phyloP scores from a whole-genome alignment of 2,888 invertebrate species.

The Zygaena filipendulae region DNA sequence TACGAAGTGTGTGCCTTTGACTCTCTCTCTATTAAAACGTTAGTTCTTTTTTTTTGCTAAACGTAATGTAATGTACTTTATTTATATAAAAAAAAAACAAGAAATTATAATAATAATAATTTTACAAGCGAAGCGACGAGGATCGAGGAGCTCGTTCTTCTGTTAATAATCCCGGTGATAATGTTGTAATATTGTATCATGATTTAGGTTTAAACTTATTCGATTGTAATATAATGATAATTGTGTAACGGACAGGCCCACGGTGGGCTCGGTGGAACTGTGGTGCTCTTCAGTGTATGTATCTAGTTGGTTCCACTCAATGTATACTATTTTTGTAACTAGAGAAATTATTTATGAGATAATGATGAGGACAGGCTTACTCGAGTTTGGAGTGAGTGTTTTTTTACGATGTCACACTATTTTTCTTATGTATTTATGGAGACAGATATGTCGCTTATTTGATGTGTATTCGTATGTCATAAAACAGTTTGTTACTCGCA shows the following conservation, averaged over 20 bases:
- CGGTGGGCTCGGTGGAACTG: slow-evolving; percentile 33
- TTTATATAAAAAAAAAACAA: slow-evolving; percentile 18
- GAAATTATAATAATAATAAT: slow-evolving; percentile 40
- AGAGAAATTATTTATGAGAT: slow-evolving; percentile 68
- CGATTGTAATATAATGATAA: slow-evolving; percentile 60
- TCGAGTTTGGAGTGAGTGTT: slow-evolving; percentile 51
- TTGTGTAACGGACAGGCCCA: slow-evolving; percentile 52
- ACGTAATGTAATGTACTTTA: slow-evolving; percentile 59
- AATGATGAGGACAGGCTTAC: slow-evolving; percentile 60
- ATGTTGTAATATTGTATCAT: slow-evolving; percentile 69
- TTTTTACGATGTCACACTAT: slow-evolving; percentile 46
- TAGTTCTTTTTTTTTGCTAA: slow-evolving; percentile 53
- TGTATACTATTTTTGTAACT: slow-evolving; percentile 67
- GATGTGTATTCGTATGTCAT: slow-evolving; percentile 62
- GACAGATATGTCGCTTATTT: slow-evolving; percentile 58
- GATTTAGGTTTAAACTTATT: slow-evolving; percentile 66
- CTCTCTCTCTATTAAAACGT: slow-evolving; percentile 63
- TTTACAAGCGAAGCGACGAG: slow-evolving; percentile 48
- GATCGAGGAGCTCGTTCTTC: slow-evolving; percentile 11
- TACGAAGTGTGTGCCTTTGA: slow-evolving; percentile 61
- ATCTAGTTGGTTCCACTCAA: slow-evolving; percentile 30
- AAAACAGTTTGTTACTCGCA: too few species aligned
- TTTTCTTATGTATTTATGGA: slow-evolving; percentile 67
- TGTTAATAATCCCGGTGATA: slow-evolving; percentile 70
- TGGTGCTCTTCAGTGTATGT: slow-evolving; percentile 33